Percentiles rank a stretch among this genome's conserved stretches.
Conservation (phyloP, 2,888 invertebrate genomes). For the Pyralis farinalis region DNA sequence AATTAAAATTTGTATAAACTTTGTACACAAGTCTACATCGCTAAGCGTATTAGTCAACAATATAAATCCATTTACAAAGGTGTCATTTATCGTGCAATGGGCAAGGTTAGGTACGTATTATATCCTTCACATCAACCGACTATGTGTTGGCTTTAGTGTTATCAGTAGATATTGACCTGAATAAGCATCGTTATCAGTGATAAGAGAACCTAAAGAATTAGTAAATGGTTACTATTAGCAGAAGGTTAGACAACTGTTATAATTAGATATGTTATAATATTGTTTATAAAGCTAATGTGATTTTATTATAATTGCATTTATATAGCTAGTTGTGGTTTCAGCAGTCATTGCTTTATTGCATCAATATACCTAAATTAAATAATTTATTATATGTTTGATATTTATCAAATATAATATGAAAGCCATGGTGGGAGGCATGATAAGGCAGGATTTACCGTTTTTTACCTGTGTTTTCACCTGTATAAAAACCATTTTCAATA, state of each 20-base stretch:
- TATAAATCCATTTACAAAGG: slow-evolving; percentile 19
- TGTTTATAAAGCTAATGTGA: slow-evolving; percentile 2
- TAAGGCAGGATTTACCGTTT: too few relatives aligned
- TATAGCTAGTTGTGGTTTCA: too few relatives aligned
- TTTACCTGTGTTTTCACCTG: too few relatives aligned
- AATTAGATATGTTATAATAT: slow-evolving; percentile 27
- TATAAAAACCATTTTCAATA: too few relatives aligned
- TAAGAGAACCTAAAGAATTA: slow-evolving; percentile 30
- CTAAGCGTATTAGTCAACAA: slow-evolving; percentile 5
- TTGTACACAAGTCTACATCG: neutral
- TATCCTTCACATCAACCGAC: slow-evolving; percentile 14
- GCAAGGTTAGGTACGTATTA: slow-evolving; percentile 25
- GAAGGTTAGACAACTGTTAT: slow-evolving; percentile 34
- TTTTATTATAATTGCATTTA: neutral
- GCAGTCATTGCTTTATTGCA: too few relatives aligned
- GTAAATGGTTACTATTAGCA: slow-evolving; percentile 31
- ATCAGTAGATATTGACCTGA: slow-evolving; percentile 72
- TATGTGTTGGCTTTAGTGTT: slow-evolving; percentile 26
- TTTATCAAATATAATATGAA: too few relatives aligned
- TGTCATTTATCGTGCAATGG: slow-evolving; percentile 33
- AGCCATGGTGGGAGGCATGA: too few relatives aligned
- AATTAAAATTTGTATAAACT: too few relatives aligned
- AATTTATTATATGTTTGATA: too few relatives aligned
- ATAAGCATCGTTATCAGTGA: slow-evolving; percentile 60
- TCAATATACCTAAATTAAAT: too few relatives aligned